Conservation (phyloP, 2,113 vertebrate species). For the Marcusenius ussheri region DNA sequence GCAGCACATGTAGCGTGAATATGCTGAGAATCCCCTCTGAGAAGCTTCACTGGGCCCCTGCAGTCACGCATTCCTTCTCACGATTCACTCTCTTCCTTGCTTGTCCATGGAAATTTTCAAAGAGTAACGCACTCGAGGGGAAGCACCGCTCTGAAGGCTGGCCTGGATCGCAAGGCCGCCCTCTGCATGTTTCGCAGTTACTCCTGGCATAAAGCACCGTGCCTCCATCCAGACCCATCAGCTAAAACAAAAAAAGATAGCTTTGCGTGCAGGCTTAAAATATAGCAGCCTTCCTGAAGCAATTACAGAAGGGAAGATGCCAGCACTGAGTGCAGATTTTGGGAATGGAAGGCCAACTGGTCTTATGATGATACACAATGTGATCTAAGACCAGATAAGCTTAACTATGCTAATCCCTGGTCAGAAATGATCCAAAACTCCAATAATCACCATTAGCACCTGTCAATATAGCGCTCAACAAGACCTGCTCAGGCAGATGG, state of each 20-base stretch:
- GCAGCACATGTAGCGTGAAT: not conserved
- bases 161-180: slow-evolving; percentile 19
- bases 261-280: not conserved
- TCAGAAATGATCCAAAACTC: slow-evolving; percentile 42
- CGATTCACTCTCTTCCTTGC: slow-evolving; percentile 8
- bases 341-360: not conserved
- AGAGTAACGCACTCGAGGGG: not conserved
- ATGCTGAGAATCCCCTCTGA: not conserved
- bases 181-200: slow-evolving; percentile 21
- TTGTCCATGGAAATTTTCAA: slow-evolving; percentile 11
- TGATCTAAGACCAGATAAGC: slow-evolving; percentile 25
- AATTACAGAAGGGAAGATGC: not conserved
- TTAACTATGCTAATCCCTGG: slow-evolving; percentile 56
- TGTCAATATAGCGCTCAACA: not conserved
- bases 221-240: slow-evolving; percentile 31
- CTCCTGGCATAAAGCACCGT: slow-evolving; percentile 25
- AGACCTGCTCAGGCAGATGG: not conserved
- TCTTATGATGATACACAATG: slow-evolving; percentile 48
- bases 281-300: not conserved
- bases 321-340: not conserved
- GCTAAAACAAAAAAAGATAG: slow-evolving; percentile 1
- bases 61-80: slow-evolving; percentile 18
- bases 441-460: slow-evolving; percentile 22
- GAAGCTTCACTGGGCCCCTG: not conserved
- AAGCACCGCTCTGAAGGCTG: slow-evolving; percentile 22